Evolutionary conservation across 2,888 invertebrate genomes (phyloP).

Genomic region (Allygus modestus): DNA sequence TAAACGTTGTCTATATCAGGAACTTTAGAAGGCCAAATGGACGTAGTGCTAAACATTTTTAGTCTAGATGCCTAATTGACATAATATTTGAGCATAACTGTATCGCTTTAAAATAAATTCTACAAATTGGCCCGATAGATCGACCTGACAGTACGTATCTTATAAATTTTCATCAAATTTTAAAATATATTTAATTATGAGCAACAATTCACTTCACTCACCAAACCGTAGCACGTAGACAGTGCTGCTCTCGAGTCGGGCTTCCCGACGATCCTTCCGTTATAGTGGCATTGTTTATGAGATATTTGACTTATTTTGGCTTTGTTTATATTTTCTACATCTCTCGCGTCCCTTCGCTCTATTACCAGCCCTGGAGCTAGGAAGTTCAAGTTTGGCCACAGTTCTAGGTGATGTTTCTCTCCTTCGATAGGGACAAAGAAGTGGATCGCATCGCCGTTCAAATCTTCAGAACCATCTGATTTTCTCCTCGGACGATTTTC

Average conservation of each 20-base stretch:
- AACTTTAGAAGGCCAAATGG: too few species aligned
- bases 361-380: slow-evolving; percentile 73
- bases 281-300: slow-evolving; percentile 74
- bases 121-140: too few species aligned
- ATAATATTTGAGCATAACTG: too few species aligned
- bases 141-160: too few species aligned
- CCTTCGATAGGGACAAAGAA: slow-evolving; percentile 73
- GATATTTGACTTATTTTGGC: slow-evolving; percentile 70
- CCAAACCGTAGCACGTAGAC: slow-evolving; percentile 75
- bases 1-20: too few species aligned
- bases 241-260: slow-evolving; percentile 73
- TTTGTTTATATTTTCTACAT: slow-evolving; percentile 65
- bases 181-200: too few species aligned
- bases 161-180: too few species aligned
- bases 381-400: slow-evolving; percentile 73
- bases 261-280: slow-evolving; percentile 73
- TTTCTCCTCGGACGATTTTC: slow-evolving; percentile 68
- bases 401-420: slow-evolving; percentile 73
- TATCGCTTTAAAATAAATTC: too few species aligned
- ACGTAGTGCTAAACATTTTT: too few species aligned
- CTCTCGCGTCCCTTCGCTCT: slow-evolving; percentile 71
- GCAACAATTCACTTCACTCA: too few species aligned
- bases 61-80: too few species aligned
- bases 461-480: slow-evolving; percentile 47
- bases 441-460: slow-evolving; percentile 71